phyloP scores from a whole-genome alignment of 2,113 vertebrate genomes.

The Choloepus hoffmanni region DNA sequence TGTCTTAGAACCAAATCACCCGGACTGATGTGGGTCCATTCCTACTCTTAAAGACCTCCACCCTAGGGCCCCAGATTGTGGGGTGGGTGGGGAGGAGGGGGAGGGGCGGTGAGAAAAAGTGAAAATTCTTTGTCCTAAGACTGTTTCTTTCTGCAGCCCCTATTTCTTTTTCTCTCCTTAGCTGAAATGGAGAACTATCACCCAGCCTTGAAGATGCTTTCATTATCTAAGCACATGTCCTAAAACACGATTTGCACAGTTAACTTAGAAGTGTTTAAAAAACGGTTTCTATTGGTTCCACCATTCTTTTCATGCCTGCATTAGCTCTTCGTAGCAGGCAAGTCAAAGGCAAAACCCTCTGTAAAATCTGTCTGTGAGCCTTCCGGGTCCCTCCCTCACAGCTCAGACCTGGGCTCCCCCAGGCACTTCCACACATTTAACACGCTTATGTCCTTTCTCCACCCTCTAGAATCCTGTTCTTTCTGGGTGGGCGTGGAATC shows the following conservation, averaged over 20 bases:
- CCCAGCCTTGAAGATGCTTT: not conserved
- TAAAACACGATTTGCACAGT: not conserved
- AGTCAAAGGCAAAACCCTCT: not conserved
- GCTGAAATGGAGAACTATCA: not conserved
- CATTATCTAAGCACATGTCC: not conserved
- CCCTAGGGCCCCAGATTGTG: not conserved
- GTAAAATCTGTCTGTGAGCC: not conserved
- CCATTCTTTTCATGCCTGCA: not conserved
- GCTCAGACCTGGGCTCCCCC: not conserved
- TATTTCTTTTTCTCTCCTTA: not conserved
- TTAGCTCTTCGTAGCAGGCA: not conserved
- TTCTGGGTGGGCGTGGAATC: too few species aligned
- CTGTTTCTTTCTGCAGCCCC: not conserved
- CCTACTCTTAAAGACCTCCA: not conserved
- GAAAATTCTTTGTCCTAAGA: not conserved
- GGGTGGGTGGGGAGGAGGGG: not conserved
- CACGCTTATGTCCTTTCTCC: not conserved
- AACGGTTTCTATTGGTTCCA: rapidly evolving
- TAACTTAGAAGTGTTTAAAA: not conserved
- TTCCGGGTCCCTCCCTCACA: not conserved
- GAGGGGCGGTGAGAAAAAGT: not conserved
- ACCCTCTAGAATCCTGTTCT: not conserved
- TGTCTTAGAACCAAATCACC: not conserved
- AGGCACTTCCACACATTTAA: not conserved
- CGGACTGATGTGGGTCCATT: not conserved